A percentile compares a stretch with the other conserved stretches of the same genome.
phyloP scores from a whole-genome alignment of 2,797 vertebrate species.

The Malurus splendens region DNA sequence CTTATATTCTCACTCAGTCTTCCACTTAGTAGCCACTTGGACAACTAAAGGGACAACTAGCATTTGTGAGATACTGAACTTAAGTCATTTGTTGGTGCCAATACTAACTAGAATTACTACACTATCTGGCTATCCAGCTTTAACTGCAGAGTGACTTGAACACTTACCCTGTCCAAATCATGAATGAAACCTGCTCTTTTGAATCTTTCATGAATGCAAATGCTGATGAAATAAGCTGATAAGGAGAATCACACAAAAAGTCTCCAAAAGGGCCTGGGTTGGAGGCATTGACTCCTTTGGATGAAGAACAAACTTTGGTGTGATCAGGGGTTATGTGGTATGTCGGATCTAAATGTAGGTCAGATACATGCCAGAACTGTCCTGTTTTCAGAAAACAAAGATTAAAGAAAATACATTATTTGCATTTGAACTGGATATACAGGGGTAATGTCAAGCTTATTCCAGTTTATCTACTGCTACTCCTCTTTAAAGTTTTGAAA shows the following conservation, averaged over 20 bases:
- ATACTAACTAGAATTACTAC: not conserved
- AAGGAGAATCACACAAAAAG: slow-evolving; percentile 91
- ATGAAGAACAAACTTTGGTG: slow-evolving; percentile 90
- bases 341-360: slow-evolving; percentile 92
- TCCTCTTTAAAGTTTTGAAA: not conserved
- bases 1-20: not conserved
- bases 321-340: slow-evolving; percentile 84
- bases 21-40: not conserved
- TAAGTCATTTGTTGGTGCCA: not conserved
- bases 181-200: slow-evolving; percentile 80
- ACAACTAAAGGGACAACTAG: not conserved
- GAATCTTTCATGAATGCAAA: slow-evolving; percentile 82
- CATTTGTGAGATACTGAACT: not conserved
- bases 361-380: slow-evolving; percentile 93
- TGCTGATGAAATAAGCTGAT: slow-evolving; percentile 89
- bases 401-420: slow-evolving; percentile 14
- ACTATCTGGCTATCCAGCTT: not conserved
- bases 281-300: slow-evolving; percentile 83
- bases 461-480: not conserved
- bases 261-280: slow-evolving; percentile 87
- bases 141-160: not conserved
- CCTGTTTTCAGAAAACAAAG: slow-evolving; percentile 71
- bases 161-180: slow-evolving; percentile 92
- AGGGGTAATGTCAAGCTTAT: not conserved
- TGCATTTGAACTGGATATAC: not conserved